Percentiles rank a stretch among this genome's conserved stretches.
phyloP scores from a whole-genome alignment of 2,113 vertebrate genomes.

The Pseudonaja textilis region DNA sequence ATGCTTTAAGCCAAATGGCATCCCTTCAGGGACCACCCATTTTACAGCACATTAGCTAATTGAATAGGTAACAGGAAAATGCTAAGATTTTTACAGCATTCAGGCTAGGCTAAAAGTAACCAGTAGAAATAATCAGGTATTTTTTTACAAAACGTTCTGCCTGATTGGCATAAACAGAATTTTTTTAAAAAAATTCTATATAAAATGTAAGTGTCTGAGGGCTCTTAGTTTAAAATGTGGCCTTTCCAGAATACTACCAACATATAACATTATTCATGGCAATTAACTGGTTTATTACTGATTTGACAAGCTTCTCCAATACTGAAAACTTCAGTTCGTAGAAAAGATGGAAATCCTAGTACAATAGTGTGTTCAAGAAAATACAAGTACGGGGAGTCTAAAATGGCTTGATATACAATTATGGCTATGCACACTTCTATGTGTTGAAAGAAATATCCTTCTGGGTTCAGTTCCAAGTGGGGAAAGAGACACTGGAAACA shows the following conservation, averaged over 20 bases:
- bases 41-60: slow-evolving; percentile 7
- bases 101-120: neutral
- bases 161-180: neutral
- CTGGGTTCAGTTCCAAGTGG: too few relatives aligned
- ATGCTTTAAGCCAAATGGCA: neutral
- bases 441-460: too few relatives aligned
- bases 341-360: neutral
- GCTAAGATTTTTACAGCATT: neutral
- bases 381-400: neutral
- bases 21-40: neutral
- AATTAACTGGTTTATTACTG: neutral
- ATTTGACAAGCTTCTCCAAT: neutral
- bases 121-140: neutral
- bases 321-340: neutral
- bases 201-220: neutral
- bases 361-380: neutral
- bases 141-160: neutral
- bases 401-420: neutral
- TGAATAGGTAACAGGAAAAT: neutral
- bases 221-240: neutral
- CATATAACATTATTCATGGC: neutral
- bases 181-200: neutral
- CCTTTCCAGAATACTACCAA: neutral
- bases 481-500: too few relatives aligned
- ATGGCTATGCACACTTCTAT: neutral